Conservation (phyloP, 2,888 invertebrate species). For the Anarsia innoxiella region DNA sequence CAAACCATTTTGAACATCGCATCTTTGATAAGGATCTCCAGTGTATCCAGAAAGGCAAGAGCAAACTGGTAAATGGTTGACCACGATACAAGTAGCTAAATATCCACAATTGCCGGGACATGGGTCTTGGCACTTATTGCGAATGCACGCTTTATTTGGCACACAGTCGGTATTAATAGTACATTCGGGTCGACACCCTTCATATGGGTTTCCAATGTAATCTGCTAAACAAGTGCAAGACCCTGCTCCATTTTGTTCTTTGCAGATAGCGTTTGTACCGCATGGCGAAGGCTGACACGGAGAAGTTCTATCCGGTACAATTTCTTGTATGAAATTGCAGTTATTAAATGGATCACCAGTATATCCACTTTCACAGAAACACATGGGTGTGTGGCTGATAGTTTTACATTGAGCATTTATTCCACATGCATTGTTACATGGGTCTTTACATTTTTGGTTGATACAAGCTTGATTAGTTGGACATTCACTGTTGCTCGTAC, state of each 20-base stretch:
- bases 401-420: constrained; percentile 81
- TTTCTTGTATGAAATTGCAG: constrained; percentile 65
- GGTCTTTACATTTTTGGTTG: constrained; percentile 79
- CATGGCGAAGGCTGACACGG: constrained; percentile 79
- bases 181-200: constrained; percentile 86
- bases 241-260: constrained; percentile 74
- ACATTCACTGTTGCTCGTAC: constrained; percentile 82
- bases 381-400: constrained; percentile 84
- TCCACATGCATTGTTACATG: constrained; percentile 83
- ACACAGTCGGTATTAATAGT: constrained; percentile 82
- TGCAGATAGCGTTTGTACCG: constrained; percentile 78
- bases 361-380: constrained; percentile 79
- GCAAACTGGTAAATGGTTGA: constrained; percentile 81
- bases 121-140: constrained; percentile 84
- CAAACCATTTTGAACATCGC: constrained; percentile 57
- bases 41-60: constrained; percentile 80
- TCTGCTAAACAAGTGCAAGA: constrained; percentile 82
- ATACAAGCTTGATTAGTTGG: constrained; percentile 78
- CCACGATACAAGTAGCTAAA: constrained; percentile 81
- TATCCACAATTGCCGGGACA: constrained; percentile 86
- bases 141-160: constrained; percentile 80
- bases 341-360: constrained; percentile 81
- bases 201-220: constrained; percentile 86
- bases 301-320: constrained; percentile 55
- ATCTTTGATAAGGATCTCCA: constrained; percentile 83